Evolutionary conservation across 2,113 vertebrate genomes (phyloP).

Genomic region (Eulacestoma nigropectus): DNA sequence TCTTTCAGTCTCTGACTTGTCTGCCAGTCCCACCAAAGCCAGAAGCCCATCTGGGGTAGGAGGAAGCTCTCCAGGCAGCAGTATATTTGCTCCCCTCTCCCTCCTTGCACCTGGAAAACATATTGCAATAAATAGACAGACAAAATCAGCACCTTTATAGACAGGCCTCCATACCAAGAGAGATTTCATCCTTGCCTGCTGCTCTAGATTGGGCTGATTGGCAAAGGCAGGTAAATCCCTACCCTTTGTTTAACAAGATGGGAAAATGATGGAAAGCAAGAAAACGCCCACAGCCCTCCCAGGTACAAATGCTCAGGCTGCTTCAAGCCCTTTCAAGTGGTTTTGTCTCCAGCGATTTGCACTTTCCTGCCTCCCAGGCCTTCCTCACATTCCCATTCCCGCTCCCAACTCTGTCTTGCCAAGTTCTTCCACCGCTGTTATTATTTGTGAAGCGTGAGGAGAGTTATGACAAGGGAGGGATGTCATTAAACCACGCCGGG

Average conservation of each 20-base stretch:
- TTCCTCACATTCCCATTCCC: background rate
- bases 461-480: slow-evolving; percentile 63
- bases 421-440: background rate
- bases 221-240: background rate
- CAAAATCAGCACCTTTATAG: background rate
- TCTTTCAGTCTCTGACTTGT: background rate
- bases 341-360: slow-evolving; percentile 4
- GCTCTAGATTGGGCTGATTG: background rate
- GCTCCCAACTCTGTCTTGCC: slow-evolving; percentile 8
- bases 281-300: background rate
- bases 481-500: slow-evolving; percentile 68
- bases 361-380: background rate
- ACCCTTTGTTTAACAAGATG: background rate
- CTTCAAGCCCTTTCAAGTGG: slow-evolving; percentile 16
- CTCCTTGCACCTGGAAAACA: background rate
- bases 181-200: background rate
- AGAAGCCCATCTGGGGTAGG: background rate
- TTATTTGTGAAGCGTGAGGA: slow-evolving; percentile 67
- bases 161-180: background rate
- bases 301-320: background rate
- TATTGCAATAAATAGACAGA: background rate
- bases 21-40: background rate
- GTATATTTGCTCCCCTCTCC: background rate
- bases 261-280: background rate
- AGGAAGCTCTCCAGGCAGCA: background rate